phyloP scores from a whole-genome alignment of 2,888 invertebrate species.

The Nymphalis c-album region DNA sequence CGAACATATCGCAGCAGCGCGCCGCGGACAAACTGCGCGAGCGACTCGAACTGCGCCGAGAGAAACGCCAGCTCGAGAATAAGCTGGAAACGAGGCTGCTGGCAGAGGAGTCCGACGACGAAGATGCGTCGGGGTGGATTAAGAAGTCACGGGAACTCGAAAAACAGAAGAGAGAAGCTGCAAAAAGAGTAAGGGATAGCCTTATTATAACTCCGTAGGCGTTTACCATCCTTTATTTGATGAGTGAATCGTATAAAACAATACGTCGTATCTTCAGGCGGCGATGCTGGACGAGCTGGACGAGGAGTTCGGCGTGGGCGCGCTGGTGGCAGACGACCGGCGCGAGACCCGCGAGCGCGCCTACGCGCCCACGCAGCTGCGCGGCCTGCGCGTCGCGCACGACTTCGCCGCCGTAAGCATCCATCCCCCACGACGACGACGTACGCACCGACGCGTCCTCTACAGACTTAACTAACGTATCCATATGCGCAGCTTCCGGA shows the following conservation, averaged over 20 bases:
- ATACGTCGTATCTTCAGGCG: constrained; percentile 82
- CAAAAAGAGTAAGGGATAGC: constrained; percentile 84
- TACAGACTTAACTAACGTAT: background rate
- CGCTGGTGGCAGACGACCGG: constrained; percentile 90
- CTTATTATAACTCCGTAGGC: background rate
- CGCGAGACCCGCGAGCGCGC: constrained; percentile 77
- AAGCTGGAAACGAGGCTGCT: constrained; percentile 66
- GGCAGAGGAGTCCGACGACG: constrained; percentile 87
- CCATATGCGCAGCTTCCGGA: constrained; percentile 79
- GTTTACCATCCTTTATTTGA: background rate
- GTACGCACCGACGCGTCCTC: background rate
- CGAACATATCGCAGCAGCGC: constrained; percentile 86
- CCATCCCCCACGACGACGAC: background rate
- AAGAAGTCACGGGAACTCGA: constrained; percentile 88
- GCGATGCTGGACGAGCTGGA: constrained; percentile 97
- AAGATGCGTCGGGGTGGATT: constrained; percentile 91
- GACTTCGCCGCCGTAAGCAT: constrained; percentile 80
- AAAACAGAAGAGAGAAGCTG: constrained; percentile 91
- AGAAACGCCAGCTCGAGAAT: constrained; percentile 87
- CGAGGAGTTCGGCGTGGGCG: constrained; percentile 94
- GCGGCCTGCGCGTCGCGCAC: constrained; percentile 94
- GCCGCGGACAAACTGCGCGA: constrained; percentile 91
- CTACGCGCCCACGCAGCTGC: constrained; percentile 88
- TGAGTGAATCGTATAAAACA: background rate
- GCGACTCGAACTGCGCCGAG: constrained; percentile 87